Base-by-base conservation (phyloP, 2,888 invertebrate species). In the Cantharis nigra region DNA sequence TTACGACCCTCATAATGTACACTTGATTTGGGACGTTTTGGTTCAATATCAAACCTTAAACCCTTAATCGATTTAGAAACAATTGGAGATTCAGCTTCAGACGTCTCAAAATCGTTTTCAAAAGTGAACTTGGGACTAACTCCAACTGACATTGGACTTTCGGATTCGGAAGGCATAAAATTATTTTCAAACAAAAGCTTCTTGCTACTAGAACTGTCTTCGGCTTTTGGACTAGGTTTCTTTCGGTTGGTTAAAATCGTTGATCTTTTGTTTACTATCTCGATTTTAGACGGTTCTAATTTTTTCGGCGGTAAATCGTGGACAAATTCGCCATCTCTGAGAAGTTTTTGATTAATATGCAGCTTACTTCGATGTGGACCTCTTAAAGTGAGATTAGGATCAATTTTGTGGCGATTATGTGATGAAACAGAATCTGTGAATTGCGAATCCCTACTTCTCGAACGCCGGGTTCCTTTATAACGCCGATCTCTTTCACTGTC, bases 141-240 rank as follows among this genome's bases (percentile, higher is more conserved):
- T 64, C 78, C 79, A 9, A 77, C 77, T n/a, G 80, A 83, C 77
- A 81, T 80, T 74, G 84, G 85, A 79, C 82, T 85, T 75, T 84
- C 86, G 74, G 80, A 84, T 71, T 88, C 87, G 13, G 85, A 85
- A 69, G 89, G 86, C 0, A 93, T 91, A 82, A 94, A 94, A 86
- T 94, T 94, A 85, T 94, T 94, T 84, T 94, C 94, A 86, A 94
- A 94, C 82, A 91, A 89, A 49, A 89, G 88, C 85, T 89, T n/a
- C 89, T 88, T 88, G 65, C 87, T 83, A 2, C 87, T 86, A 80
- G 87, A 87, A 18, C 86, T 86, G 72, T 83, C 83, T 14, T 82
- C 81, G 23, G 79, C 72, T 79, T 86, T 86, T 71, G 87, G 87
- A 69, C 87, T 87, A 83, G 88, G 87, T 81, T 86, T 86, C 76